These are phyloP conservation scores for Scelioninae gen. 1 DNA, from an alignment of 2,888 invertebrate genomes.

Conservation along the genomic window DNA sequence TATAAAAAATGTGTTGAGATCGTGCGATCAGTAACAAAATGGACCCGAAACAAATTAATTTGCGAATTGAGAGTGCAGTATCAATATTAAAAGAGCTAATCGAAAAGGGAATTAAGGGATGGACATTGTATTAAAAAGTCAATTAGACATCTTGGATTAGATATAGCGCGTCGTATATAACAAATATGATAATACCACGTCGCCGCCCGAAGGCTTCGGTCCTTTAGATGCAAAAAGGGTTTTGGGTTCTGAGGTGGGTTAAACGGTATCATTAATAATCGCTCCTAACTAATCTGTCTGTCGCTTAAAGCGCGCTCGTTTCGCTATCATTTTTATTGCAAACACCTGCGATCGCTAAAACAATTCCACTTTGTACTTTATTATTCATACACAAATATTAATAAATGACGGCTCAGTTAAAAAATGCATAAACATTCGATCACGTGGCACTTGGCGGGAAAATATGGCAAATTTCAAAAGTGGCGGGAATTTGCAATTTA, in stretches of 20 bases:
- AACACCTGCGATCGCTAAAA: conserved; percentile 56
- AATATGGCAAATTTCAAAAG: neutral
- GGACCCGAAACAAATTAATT: conserved; percentile 46
- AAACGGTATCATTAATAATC: conserved; percentile 88
- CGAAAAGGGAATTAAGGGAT: conserved; percentile 65
- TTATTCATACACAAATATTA: conserved; percentile 16
- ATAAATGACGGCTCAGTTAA: neutral
- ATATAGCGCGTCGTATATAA: conserved; percentile 84
- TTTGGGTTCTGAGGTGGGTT: conserved; percentile 86
- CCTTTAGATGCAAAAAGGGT: conserved; percentile 70
- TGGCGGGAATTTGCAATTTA: too few relatives aligned
- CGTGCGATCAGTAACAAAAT: conserved; percentile 18
- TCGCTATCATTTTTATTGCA: conserved; percentile 78
- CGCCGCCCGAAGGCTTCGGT: conserved; percentile 78
- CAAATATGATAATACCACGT: conserved; percentile 83
- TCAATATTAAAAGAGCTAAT: conserved; percentile 66
- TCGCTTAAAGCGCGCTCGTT: conserved; percentile 82
- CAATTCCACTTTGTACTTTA: conserved; percentile 22
- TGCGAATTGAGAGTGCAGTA: conserved; percentile 57
- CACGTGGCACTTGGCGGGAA: conserved; percentile 6
- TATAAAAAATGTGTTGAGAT: too few relatives aligned
- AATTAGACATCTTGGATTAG: conserved; percentile 83
- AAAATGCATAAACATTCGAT: neutral
- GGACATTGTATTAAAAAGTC: conserved; percentile 82
- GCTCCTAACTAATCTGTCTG: conserved; percentile 88